phyloP scores from a whole-genome alignment of 2,888 invertebrate species.

The Zygothrica quintamaculata region DNA sequence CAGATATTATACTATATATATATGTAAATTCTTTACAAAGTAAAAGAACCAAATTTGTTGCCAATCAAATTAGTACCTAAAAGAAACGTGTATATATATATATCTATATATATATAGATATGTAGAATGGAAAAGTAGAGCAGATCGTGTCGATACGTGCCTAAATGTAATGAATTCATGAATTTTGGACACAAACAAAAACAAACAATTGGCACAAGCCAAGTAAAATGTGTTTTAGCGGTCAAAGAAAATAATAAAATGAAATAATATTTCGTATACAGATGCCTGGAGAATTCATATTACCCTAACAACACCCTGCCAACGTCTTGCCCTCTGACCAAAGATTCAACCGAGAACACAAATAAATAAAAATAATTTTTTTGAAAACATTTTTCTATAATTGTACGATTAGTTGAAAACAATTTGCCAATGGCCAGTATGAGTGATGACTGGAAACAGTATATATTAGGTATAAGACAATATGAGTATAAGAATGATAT shows the following conservation, averaged over 20 bases:
- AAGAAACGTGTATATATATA: too few relatives aligned
- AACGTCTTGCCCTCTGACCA: background rate
- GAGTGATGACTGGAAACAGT: conserved; percentile 30
- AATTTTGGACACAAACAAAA: conserved; percentile 37
- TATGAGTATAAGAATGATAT: background rate
- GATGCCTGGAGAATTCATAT: conserved; percentile 38
- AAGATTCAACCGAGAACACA: conserved; percentile 5
- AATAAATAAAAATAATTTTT: conserved; percentile 36
- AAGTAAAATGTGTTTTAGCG: conserved; percentile 24
- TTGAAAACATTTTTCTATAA: conserved; percentile 37
- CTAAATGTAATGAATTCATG: conserved; percentile 23
- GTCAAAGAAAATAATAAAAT: conserved; percentile 42
- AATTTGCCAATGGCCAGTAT: conserved; percentile 43
- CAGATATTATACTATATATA: too few relatives aligned
- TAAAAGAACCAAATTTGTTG: too few relatives aligned
- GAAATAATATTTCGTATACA: conserved; percentile 28
- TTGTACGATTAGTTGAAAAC: conserved; percentile 18
- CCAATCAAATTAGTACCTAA: too few relatives aligned
- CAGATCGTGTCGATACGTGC: conserved; percentile 36
- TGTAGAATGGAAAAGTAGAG: conserved; percentile 6
- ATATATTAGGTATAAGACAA: conserved; percentile 26
- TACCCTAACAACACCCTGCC: background rate
- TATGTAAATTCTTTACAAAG: too few relatives aligned
- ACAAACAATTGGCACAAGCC: conserved; percentile 42
- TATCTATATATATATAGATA: too few relatives aligned